A percentile compares a stretch with the other conserved stretches of the same genome.
Evolutionary conservation across 2,797 vertebrate species (phyloP).

Genomic region (Heliangelus exortis): DNA sequence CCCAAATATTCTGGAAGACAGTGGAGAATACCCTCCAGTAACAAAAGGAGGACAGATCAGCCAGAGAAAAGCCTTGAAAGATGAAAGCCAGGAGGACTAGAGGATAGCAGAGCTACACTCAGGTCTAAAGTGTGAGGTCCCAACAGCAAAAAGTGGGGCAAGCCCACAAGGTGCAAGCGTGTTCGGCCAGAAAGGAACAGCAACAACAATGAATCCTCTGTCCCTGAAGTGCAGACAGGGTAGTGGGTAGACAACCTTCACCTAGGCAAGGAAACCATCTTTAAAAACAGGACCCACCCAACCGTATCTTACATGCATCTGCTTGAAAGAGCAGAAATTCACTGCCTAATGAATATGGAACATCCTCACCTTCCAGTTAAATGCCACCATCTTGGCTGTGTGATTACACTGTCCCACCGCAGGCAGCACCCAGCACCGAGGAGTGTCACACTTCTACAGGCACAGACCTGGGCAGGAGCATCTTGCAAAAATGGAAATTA

Average conservation of each 20-base stretch:
- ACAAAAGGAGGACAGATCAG: neutral
- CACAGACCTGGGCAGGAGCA: neutral
- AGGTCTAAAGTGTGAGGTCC: neutral
- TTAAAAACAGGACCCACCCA: neutral
- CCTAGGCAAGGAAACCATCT: neutral
- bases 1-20: neutral
- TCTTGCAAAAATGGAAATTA: neutral
- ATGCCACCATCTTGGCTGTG: slow-evolving; percentile 58
- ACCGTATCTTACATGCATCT: neutral
- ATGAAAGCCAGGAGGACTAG: neutral
- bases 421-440: rapidly evolving
- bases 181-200: neutral
- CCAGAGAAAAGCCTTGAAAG: neutral
- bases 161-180: neutral
- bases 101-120: neutral
- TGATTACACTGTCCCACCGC: neutral
- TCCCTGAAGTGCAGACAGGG: neutral
- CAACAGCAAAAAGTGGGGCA: neutral
- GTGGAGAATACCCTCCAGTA: neutral
- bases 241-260: neutral
- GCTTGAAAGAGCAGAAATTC: neutral
- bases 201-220: neutral
- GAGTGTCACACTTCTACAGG: neutral
- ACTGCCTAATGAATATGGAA: neutral
- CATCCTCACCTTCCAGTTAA: slow-evolving; percentile 78